Conservation (phyloP, 2,888 invertebrate species). For the Hypena proboscidalis region DNA sequence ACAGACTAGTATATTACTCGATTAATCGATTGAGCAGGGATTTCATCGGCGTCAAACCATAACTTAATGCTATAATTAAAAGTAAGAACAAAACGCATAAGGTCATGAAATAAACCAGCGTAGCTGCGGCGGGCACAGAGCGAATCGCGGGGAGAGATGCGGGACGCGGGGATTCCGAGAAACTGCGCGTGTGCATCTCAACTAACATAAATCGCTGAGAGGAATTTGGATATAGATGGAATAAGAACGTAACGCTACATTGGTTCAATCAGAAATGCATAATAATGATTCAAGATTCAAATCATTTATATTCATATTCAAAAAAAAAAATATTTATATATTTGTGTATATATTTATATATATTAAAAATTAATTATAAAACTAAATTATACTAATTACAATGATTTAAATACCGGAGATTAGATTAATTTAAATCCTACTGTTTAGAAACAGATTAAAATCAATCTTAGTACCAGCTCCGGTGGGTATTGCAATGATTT, state of each 20-base stretch:
- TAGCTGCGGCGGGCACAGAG: constrained; percentile 38
- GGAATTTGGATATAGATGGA: constrained; percentile 58
- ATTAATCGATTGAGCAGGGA: constrained; percentile 19
- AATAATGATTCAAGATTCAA: too few relatives aligned
- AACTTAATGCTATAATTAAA: constrained; percentile 35
- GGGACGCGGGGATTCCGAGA: constrained; percentile 47
- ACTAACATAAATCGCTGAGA: constrained; percentile 56
- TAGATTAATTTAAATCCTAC: too few relatives aligned
- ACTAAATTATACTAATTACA: too few relatives aligned
- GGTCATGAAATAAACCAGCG: constrained; percentile 56
- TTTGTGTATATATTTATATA: too few relatives aligned
- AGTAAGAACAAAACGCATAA: constrained; percentile 37
- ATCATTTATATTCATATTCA: too few relatives aligned
- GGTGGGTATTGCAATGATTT: too few relatives aligned
- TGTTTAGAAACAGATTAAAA: too few relatives aligned
- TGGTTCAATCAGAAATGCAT: background rate
- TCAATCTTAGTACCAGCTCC: too few relatives aligned
- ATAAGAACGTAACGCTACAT: constrained; percentile 44
- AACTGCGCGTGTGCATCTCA: constrained; percentile 56
- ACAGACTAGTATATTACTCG: constrained; percentile 6
- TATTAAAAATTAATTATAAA: too few relatives aligned
- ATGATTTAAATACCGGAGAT: too few relatives aligned
- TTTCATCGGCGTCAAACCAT: constrained; percentile 25
- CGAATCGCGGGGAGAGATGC: constrained; percentile 14
- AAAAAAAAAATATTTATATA: too few relatives aligned